Base-by-base conservation (phyloP, 23 tunicate species). In the Pegea sp. region DNA sequence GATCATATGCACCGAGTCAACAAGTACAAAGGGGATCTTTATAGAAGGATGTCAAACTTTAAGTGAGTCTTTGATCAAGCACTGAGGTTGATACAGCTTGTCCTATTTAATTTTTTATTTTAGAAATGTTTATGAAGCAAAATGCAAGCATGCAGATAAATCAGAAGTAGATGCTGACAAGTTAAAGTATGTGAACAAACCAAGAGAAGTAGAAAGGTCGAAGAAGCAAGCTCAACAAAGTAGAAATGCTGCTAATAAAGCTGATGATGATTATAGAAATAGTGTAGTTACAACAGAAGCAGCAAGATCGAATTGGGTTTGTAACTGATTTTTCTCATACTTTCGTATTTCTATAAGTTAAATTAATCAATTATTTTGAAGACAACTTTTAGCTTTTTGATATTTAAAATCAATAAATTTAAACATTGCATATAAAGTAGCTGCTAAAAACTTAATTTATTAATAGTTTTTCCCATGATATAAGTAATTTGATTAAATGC, bases 241-340 rank as follows among this genome's bases (percentile, higher is more conserved):
- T 32, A 65, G 57, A 8, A 44, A 51, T 30, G 55, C 44, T 22
- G 62, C 71, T 1, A 26, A 44, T 30, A 84, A 84, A 63, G 84
- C 95, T 28, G 71, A 84, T 46, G 95, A 84, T 22, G 95, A 84
- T 20, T 84, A 84, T 43, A 74, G 65, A 27, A 5, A 51, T 4
- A 57, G 84, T 1, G 75, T 84, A 2, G 23, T 44, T 1, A 33
- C 54, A 0, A 42, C 74, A 23, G 95, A 84, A 57, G 21, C 19
- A 3, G 63, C 74, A 19, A 54, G 84, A 50, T 53, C 28, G 58
- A 19, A 24, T 5, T 84, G 95, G 95, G 95, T 68, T 59, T 55
- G 72, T 28, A 11, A 52, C 13, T 0, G 0, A n/a, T n/a, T n/a
- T n/a, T n/a, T n/a, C n/a, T n/a, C n/a, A 0, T 42, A 0, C n/a